A percentile compares a stretch with the other conserved stretches of the same genome.
phyloP scores from a whole-genome alignment of 2,888 invertebrate genomes.

The Synanthedon vespiformis region DNA sequence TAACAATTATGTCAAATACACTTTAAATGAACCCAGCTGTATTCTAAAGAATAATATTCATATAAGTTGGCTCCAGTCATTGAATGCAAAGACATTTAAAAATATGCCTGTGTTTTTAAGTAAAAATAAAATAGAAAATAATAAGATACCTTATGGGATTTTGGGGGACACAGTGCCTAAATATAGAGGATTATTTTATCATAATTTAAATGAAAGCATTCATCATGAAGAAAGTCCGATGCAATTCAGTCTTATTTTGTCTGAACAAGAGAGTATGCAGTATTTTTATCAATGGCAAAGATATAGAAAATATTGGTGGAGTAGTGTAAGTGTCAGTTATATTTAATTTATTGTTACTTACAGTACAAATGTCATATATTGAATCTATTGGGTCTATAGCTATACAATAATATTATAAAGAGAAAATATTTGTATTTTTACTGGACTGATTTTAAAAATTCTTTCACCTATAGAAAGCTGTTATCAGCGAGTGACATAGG shows the following conservation, averaged over 20 bases:
- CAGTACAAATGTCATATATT: background rate
- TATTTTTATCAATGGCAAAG: conserved; percentile 81
- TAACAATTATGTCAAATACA: conserved; percentile 19
- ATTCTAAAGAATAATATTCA: conserved; percentile 44
- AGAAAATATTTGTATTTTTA: too few relatives aligned
- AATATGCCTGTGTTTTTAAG: conserved; percentile 34
- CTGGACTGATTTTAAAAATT: too few relatives aligned
- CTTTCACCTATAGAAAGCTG: too few relatives aligned
- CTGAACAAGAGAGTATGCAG: conserved; percentile 66
- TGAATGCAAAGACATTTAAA: conserved; percentile 35
- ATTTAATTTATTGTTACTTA: background rate
- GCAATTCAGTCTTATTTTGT: conserved; percentile 45
- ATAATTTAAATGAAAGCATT: conserved; percentile 11
- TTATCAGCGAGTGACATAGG: too few relatives aligned
- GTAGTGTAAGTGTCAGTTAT: conserved; percentile 69
- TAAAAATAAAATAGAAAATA: conserved; percentile 5
- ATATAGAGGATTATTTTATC: conserved; percentile 16
- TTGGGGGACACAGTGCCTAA: conserved; percentile 17
- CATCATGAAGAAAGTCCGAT: conserved; percentile 9
- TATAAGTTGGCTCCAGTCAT: conserved; percentile 40
- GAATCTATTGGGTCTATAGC: too few relatives aligned
- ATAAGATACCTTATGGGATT: conserved; percentile 23
- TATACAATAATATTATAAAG: too few relatives aligned
- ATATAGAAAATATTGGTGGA: conserved; percentile 87
- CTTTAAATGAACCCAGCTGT: conserved; percentile 32